phyloP scores from a whole-genome alignment of 1,140 invertebrate genomes.

The Dendroctonus valens region DNA sequence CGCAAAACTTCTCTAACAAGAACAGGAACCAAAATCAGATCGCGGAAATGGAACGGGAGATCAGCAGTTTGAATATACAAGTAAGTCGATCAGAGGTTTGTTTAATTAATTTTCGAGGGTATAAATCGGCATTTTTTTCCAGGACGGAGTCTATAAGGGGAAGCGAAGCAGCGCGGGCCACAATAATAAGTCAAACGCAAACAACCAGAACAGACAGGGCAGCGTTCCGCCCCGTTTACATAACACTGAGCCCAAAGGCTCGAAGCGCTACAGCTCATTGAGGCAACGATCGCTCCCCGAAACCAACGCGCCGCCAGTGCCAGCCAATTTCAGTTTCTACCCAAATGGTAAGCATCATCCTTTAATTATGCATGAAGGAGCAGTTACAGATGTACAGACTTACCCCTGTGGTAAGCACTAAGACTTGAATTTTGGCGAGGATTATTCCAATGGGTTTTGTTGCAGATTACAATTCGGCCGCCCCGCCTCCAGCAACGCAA shows the following conservation, averaged over 20 bases:
- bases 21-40: constrained; percentile 31
- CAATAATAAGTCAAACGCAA: constrained; percentile 45
- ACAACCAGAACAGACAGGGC: constrained; percentile 47
- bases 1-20: constrained; percentile 51
- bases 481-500: constrained; percentile 33
- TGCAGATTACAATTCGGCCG: constrained; percentile 44
- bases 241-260: constrained; percentile 48
- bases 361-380: background rate
- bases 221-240: constrained; percentile 56
- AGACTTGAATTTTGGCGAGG: constrained; percentile 6
- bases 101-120: background rate
- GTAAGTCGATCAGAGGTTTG: background rate
- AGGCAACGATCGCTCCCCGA: constrained; percentile 55
- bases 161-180: constrained; percentile 17
- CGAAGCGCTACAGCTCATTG: constrained; percentile 57
- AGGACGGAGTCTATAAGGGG: constrained; percentile 48
- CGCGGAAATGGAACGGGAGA: constrained; percentile 52
- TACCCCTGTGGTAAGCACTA: background rate
- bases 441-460: background rate
- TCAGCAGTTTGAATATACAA: constrained; percentile 53
- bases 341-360: constrained; percentile 38
- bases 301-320: constrained; percentile 40
- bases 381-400: background rate
- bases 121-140: constrained; percentile 1
- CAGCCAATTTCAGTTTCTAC: constrained; percentile 43